Percentiles rank a stretch among this genome's conserved stretches.
Evolutionary conservation across 2,888 invertebrate genomes (phyloP).

Genomic region (Clanis bilineata): DNA sequence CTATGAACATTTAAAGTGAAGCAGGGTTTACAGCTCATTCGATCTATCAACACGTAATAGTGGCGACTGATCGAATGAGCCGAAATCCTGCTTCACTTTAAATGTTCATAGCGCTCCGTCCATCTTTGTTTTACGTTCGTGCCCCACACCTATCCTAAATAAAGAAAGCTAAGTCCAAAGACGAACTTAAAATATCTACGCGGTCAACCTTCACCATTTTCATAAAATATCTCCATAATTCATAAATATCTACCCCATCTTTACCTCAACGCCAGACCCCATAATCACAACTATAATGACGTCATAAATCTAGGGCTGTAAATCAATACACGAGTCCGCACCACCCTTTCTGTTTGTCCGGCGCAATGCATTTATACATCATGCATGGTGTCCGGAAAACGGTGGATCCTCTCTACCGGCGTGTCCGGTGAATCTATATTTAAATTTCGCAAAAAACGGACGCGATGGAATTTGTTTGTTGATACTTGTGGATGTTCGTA

Average conservation of each 20-base stretch:
- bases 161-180: too few species aligned
- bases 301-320: slow-evolving; percentile 49
- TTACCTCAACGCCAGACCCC: background rate
- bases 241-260: background rate
- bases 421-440: slow-evolving; percentile 17
- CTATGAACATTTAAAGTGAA: too few species aligned
- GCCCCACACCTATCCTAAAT: too few species aligned
- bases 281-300: slow-evolving; percentile 24
- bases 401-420: slow-evolving; percentile 16
- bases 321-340: slow-evolving; percentile 60
- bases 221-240: slow-evolving; percentile 1
- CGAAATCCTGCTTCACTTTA: too few species aligned
- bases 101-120: too few species aligned
- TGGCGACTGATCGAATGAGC: too few species aligned
- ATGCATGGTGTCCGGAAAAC: slow-evolving; percentile 36
- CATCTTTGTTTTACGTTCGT: too few species aligned
- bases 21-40: too few species aligned
- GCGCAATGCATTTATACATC: slow-evolving; percentile 44
- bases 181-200: too few species aligned
- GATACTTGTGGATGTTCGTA: background rate
- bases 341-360: slow-evolving; percentile 60
- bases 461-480: background rate
- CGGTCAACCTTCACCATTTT: background rate
- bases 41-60: too few species aligned
- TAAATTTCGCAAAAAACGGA: slow-evolving; percentile 5